phyloP scores from a whole-genome alignment of 1,140 invertebrate genomes.

The Bombus confusus region DNA sequence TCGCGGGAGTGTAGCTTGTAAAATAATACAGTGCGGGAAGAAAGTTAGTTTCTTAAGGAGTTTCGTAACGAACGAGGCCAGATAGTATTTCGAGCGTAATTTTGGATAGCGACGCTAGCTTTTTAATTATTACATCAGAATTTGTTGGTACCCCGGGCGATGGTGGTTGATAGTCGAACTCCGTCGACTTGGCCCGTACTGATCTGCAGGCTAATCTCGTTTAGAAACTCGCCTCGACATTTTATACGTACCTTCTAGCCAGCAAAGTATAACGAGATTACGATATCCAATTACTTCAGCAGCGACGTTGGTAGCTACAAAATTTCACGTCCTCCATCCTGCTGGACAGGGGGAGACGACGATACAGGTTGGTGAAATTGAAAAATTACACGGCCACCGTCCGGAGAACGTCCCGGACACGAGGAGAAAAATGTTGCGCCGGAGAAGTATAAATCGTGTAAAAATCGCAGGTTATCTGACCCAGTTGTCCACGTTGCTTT shows the following conservation, averaged over 20 bases:
- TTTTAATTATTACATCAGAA: conserved; percentile 43
- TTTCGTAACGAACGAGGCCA: not conserved
- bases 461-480: not conserved
- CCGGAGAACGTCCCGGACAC: not conserved
- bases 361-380: conserved; percentile 46
- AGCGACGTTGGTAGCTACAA: conserved; percentile 48
- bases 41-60: conserved; percentile 1
- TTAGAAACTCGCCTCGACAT: conserved; percentile 65
- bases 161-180: conserved; percentile 47
- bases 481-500: not conserved
- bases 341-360: conserved; percentile 2
- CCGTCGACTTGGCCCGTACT: conserved; percentile 35
- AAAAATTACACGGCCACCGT: conserved; percentile 56
- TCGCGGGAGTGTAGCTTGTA: no score
- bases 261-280: conserved; percentile 67
- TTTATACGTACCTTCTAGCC: conserved; percentile 65
- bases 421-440: not conserved
- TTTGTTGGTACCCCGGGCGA: conserved; percentile 19
- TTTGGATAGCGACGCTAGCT: not conserved
- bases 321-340: conserved; percentile 58
- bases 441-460: conserved; percentile 1
- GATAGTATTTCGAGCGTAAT: conserved; percentile 5
- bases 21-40: not conserved
- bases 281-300: conserved; percentile 67
- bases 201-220: conserved; percentile 65